Evolutionary conservation across 2,888 invertebrate genomes (phyloP), one percentile per base, ranked within the genome.

Genomic region (Phorcus lineatus): DNA sequence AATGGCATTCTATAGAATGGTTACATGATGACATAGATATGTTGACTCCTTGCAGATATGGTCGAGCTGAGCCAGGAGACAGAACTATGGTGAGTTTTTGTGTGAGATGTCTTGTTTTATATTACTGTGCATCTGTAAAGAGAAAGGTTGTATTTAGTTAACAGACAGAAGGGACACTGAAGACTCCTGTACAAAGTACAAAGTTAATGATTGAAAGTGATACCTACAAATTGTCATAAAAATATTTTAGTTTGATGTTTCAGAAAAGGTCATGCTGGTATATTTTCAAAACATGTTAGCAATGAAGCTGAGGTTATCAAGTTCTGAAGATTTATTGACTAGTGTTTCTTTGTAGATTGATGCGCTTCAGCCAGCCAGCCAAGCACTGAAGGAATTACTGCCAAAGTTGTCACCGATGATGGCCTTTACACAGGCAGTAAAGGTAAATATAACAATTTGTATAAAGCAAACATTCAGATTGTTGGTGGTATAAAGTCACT

Each of bases 31-130:
- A 22, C n/a, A 53, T 79, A 22, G 16, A 7, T 16, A 17, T 74
- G 19, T 80, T 57, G 70, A 79, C 40, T 36, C 77, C 67, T 79
- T 82, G 67, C 83, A 93, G 93, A 83, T 96, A 97, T 89, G 96
- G 96, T 2, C 95, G 95, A 76, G 96, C 96, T 0, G 94, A 94
- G 86, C 94, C 95, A 1, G 96, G 96, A 0, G 96, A 96, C 89
- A 94, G 96, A 85, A 96, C 96, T 31, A 95, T 97, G 96, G 96
- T 96, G 84, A 88, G 84, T 79, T 24, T n/a, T 24, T 40, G 11
- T 17, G 36, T 40, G 7, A 78, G n/a, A 9, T 24, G 31, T 16
- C 31, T 1, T 36, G 16, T 9, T 28, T 31, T 53, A 66, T 13
- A 3, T 17, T n/a, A 17, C 36, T 36, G 36, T 36, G 4, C 7